These are phyloP conservation scores for Rhynchotus rufescens DNA, from an alignment of 2,797 vertebrate species.

Conservation along the genomic window DNA sequence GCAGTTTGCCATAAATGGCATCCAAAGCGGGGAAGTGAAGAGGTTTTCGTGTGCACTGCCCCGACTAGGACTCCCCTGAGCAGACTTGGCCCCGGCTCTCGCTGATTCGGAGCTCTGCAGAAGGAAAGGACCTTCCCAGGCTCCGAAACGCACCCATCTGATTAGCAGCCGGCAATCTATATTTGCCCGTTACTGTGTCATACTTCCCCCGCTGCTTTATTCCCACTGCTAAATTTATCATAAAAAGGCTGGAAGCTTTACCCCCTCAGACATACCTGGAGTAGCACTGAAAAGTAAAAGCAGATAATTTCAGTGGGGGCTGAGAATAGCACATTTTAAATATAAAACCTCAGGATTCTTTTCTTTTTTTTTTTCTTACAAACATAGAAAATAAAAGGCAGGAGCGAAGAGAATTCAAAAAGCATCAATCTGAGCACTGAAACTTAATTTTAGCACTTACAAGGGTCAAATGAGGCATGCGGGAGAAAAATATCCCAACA, in stretches of 20 bases:
- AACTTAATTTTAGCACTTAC: background rate
- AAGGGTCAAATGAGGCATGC: background rate
- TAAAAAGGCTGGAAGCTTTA: background rate
- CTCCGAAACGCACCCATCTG: background rate
- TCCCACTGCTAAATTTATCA: background rate
- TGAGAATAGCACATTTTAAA: background rate
- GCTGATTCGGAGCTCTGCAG: background rate
- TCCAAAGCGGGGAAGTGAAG: background rate
- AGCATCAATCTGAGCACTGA: background rate
- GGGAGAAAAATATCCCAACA: background rate
- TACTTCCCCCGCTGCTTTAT: background rate
- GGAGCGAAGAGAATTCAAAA: background rate
- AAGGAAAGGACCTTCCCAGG: background rate
- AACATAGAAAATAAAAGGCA: background rate
- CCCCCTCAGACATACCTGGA: background rate
- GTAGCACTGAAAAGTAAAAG: background rate
- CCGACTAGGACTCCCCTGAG: background rate
- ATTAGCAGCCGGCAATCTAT: background rate
- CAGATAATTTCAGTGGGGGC: background rate
- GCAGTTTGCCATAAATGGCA: constrained; percentile 54
- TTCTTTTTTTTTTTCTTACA: background rate
- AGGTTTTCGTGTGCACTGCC: background rate
- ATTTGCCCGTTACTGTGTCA: background rate
- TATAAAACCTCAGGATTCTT: background rate
- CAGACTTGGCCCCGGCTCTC: background rate